These are phyloP conservation scores for Aphidius ervi DNA, from an alignment of 1,140 invertebrate species.

Conservation along the genomic window DNA sequence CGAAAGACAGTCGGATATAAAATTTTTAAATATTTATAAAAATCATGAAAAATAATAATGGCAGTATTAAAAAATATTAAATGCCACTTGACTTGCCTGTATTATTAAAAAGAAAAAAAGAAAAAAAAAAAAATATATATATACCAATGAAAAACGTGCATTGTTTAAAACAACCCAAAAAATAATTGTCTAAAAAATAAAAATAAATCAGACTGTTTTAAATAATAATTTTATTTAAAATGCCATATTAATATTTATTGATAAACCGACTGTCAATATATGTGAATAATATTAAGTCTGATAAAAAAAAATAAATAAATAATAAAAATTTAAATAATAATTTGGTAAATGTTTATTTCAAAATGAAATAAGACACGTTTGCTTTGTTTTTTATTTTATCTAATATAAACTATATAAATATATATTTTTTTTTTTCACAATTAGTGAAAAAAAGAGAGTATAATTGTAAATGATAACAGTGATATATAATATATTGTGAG, in stretches of 20 bases:
- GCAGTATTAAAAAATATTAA: constrained; percentile 4
- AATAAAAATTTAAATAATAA: too few species aligned
- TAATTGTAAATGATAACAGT: constrained; percentile 43
- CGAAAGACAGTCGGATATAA: not conserved
- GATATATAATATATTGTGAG: constrained; percentile 50
- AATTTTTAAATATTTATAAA: constrained; percentile 3
- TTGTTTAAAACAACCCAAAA: constrained; percentile 1
- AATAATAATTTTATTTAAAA: not conserved
- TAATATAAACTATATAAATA: not conserved
- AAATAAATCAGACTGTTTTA: not conserved
- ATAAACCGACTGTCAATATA: constrained; percentile 4
- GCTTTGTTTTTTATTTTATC: too few species aligned
- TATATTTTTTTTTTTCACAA: not conserved
- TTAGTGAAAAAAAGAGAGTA: constrained; percentile 20
- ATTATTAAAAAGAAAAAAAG: not conserved
- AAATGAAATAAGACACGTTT: too few species aligned
- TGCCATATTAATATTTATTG: not conserved
- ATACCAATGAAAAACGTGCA: not conserved
- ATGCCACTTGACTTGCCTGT: constrained; percentile 18
- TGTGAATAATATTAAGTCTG: not conserved
- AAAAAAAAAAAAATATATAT: too few species aligned
- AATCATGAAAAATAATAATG: constrained; percentile 5
- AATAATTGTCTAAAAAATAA: not conserved
- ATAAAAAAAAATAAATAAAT: too few species aligned
- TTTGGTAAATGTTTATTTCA: too few species aligned